These are phyloP conservation scores for Burhinus bistriatus DNA, from an alignment of 2,113 vertebrate genomes.

Conservation along the genomic window DNA sequence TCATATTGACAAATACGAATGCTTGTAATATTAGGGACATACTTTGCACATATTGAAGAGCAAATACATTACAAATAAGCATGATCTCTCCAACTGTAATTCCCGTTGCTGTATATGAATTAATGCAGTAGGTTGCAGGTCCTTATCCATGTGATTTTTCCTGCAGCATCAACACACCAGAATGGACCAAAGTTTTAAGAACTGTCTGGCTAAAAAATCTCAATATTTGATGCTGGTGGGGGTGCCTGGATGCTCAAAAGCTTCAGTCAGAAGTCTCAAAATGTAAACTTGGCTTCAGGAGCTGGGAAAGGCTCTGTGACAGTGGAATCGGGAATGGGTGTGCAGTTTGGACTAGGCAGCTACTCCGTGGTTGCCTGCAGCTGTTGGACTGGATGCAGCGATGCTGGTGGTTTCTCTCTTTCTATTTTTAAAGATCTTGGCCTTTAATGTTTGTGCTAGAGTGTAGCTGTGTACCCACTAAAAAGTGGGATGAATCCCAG, in stretches of 20 bases:
- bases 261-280: not conserved
- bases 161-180: not conserved
- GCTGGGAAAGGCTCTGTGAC: not conserved
- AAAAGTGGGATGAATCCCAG: not conserved
- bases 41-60: not conserved
- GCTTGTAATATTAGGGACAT: not conserved
- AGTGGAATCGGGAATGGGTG: not conserved
- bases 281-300: not conserved
- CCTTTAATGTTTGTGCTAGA: not conserved
- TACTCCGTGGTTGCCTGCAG: not conserved
- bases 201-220: not conserved
- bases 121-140: not conserved
- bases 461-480: not conserved
- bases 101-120: not conserved
- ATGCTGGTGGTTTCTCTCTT: not conserved
- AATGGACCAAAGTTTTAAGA: not conserved
- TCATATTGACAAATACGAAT: not conserved
- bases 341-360: not conserved
- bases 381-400: not conserved
- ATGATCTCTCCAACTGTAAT: not conserved
- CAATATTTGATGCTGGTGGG: not conserved
- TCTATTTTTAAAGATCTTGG: constrained; percentile 14
- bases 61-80: not conserved
- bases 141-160: not conserved
- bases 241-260: not conserved